phyloP scores from a whole-genome alignment of 2,797 vertebrate genomes.

The Galago senegalensis region DNA sequence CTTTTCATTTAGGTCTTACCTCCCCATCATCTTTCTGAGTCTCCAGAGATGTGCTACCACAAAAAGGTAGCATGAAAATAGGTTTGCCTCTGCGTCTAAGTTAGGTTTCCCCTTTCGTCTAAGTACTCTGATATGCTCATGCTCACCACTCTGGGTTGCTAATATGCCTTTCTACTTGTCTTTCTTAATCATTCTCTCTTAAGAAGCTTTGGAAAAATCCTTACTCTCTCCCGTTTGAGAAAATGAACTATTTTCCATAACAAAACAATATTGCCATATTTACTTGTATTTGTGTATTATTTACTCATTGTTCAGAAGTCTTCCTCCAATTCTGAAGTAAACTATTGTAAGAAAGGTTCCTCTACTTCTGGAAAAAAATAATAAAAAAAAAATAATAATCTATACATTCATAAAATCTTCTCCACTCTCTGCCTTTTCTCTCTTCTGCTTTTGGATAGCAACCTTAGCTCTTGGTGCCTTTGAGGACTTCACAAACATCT shows the following conservation, averaged over 20 bases:
- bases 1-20: neutral
- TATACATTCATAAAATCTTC: neutral
- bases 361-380: neutral
- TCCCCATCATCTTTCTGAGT: neutral
- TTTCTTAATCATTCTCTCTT: neutral
- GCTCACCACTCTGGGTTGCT: neutral
- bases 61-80: neutral
- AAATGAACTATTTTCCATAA: neutral
- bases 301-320: neutral
- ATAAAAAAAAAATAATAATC: neutral
- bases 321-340: conserved; percentile 6
- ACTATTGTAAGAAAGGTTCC: neutral
- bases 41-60: neutral
- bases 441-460: neutral
- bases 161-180: neutral
- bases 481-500: neutral
- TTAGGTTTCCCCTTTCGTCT: too few species aligned
- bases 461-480: neutral
- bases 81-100: neutral
- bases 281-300: neutral
- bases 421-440: neutral
- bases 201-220: neutral
- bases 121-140: neutral
- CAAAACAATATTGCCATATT: neutral
- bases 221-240: neutral